Evolutionary conservation across 2,113 vertebrate genomes (phyloP).

Genomic region (Romanogobio albipinnatus): DNA sequence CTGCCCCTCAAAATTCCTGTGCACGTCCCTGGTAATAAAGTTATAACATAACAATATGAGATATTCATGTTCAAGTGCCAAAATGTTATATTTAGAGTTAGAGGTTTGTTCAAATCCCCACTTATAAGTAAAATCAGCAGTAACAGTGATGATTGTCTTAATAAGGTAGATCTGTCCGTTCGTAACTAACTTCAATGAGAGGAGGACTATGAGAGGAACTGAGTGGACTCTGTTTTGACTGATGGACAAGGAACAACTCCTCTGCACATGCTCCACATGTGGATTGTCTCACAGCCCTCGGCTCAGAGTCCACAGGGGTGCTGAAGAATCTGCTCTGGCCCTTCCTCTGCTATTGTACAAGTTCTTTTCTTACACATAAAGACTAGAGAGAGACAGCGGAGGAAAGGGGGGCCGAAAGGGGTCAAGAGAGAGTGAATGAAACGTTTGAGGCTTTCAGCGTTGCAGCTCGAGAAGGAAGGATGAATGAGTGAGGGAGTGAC

Average conservation of each 20-base stretch:
- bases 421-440: conserved; percentile 65
- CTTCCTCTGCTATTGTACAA: conserved; percentile 68
- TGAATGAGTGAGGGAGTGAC: conserved; percentile 67
- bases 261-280: conserved; percentile 75
- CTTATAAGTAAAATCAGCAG: background rate
- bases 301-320: conserved; percentile 68
- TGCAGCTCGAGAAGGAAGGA: conserved; percentile 42
- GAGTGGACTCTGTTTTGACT: conserved; percentile 61
- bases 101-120: background rate
- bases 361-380: conserved; percentile 62
- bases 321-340: conserved; percentile 72
- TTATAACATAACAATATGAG: background rate
- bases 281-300: conserved; percentile 58
- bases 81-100: background rate
- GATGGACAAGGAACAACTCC: conserved; percentile 64
- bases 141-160: background rate
- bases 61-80: background rate
- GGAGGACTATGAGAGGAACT: background rate
- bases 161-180: background rate
- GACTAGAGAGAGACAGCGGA: conserved; percentile 39
- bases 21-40: too few relatives aligned
- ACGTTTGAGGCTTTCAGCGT: conserved; percentile 68
- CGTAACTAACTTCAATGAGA: background rate
- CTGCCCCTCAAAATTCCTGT: too few relatives aligned
- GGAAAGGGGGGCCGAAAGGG: conserved; percentile 35